Percentiles rank a stretch among this genome's conserved stretches.
Evolutionary conservation across 2,113 vertebrate genomes (phyloP).

Genomic region (Tachycineta bicolor): DNA sequence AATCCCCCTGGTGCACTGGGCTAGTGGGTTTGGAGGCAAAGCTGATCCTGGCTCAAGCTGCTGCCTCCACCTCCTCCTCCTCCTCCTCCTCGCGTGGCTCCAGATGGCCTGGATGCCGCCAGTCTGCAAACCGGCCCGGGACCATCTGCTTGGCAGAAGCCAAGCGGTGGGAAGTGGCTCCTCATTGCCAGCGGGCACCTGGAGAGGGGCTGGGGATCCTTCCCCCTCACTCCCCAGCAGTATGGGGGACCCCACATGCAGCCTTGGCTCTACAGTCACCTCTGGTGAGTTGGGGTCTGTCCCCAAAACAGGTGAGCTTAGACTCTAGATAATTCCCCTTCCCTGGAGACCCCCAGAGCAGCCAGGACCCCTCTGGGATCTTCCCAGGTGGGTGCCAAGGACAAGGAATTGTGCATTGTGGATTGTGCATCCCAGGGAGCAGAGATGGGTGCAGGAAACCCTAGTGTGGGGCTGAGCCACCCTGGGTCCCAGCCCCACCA

Average conservation of each 20-base stretch:
- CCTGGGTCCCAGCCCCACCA: neutral
- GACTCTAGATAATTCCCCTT: neutral
- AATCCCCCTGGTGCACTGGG: conserved; percentile 29
- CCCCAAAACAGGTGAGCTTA: accelerated
- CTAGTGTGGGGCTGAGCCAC: accelerated
- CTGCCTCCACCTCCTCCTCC: neutral
- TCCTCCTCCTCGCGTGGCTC: neutral
- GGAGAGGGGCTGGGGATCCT: accelerated
- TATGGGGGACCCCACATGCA: neutral
- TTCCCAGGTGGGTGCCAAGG: neutral
- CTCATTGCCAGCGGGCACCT: neutral
- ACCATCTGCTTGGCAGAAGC: conserved; percentile 59
- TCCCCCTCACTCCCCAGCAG: neutral
- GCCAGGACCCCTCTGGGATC: accelerated
- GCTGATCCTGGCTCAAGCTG: conserved; percentile 43
- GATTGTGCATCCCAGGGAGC: accelerated
- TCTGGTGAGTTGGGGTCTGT: accelerated
- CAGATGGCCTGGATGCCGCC: conserved; percentile 63
- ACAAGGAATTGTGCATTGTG: neutral
- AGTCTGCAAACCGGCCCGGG: conserved; percentile 27
- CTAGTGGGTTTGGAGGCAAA: conserved; percentile 56
- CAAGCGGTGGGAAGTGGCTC: neutral
- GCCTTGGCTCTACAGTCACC: neutral
- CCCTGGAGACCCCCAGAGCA: accelerated
- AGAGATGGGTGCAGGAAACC: neutral